Evolutionary conservation across 2,888 invertebrate genomes (phyloP), one percentile per base, ranked within the genome.

Genomic region (Carpatolechia fugitivella): DNA sequence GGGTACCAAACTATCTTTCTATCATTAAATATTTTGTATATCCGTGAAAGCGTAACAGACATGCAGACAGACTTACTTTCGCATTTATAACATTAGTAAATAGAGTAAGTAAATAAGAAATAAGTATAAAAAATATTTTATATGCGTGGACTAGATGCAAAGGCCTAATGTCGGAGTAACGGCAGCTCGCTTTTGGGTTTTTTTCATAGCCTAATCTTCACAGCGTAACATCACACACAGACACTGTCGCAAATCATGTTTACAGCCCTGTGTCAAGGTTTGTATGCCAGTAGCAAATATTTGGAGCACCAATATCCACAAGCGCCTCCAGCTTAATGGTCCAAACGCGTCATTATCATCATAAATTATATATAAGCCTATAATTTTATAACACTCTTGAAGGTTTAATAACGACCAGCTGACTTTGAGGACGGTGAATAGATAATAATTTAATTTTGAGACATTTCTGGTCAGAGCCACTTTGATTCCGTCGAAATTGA

Each of bases 201-300:
- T n/a, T n/a, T n/a, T 24, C 24, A 24, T 24, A 24, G n/a, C n/a
- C n/a, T 24, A 24, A 24, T 24, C 24, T 24, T 3, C 6, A 24
- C 24, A 3, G 6, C 24, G 24, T 24, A 6, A 10, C 20, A 11
- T 8, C 20, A 44, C 56, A 51, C 24, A 38, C 36, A 54, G 49
- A 46, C 57, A 51, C 61, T 62, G 64, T 67, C 65, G 65, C 68
- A 69, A 69, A 68, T 74, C 69, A 69, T 72, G 73, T 76, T 75
- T 70, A 70, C 74, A 64, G 60, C 62, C 56, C 47, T 60, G 63
- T 70, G 70, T 69, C 81, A 78, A 79, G 76, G 79, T 75, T 77
- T 80, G 70, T 74, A 75, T 65, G 67, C 52, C 64, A 56, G 54
- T 56, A 44, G 69, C 67, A 74, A 79, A 78, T 78, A 76, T 80